phyloP scores from a whole-genome alignment of 2,888 invertebrate genomes.

The Diploptera punctata region DNA sequence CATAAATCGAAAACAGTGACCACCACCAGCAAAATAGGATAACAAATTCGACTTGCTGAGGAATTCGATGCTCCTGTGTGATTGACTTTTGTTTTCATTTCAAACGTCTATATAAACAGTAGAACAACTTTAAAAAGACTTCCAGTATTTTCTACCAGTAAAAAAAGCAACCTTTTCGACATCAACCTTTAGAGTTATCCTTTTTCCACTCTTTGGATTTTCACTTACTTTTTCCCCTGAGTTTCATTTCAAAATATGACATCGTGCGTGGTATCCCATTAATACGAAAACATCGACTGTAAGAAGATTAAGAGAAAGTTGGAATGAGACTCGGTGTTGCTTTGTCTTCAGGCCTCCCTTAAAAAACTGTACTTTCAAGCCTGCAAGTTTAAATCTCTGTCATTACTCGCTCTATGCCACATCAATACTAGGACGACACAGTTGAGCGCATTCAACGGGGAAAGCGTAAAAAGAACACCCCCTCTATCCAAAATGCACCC shows the following conservation, averaged over 20 bases:
- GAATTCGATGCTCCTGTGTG: no score
- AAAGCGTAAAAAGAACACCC: neutral
- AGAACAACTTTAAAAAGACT: no score
- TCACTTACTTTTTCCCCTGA: neutral
- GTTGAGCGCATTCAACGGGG: neutral
- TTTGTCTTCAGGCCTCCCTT: neutral
- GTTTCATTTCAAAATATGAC: neutral
- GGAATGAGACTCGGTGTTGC: neutral
- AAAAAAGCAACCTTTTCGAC: neutral
- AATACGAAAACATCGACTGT: neutral
- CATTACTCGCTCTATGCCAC: neutral
- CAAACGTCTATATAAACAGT: no score
- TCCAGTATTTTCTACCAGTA: no score
- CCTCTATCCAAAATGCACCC: neutral
- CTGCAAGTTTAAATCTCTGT: constrained; percentile 1
- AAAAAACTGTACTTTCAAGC: no score
- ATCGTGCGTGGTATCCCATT: neutral
- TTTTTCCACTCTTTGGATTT: neutral
- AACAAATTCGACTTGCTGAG: no score
- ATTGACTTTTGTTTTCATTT: no score
- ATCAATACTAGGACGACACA: neutral
- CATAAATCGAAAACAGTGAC: no score
- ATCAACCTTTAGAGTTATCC: neutral
- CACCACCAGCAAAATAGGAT: no score
- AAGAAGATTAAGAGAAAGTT: neutral